Evolutionary conservation across 2,888 invertebrate genomes (phyloP), one percentile per base, ranked within the genome.

Genomic region (Chloroclysta siterata): DNA sequence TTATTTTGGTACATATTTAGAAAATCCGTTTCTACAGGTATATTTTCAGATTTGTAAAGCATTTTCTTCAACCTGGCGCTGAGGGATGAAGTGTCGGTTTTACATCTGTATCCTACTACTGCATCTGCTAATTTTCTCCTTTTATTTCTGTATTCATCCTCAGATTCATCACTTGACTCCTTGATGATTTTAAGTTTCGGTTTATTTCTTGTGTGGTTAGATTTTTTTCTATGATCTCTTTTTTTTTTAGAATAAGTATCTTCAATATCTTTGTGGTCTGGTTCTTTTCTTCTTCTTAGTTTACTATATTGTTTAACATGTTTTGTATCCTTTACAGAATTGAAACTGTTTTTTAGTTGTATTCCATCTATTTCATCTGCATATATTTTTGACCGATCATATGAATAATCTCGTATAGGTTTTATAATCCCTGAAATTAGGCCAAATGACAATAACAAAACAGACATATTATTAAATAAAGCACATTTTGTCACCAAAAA

Each of bases 51-150:
- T 39, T 78, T 77, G 76, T 77, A 76, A 42, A 91, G 76, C 92
- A 93, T 92, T 75, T 86, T 89, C 58, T 87, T 83, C 2, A 93
- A 72, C 73, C 92, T 84, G 55, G 84, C 87, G 76, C 88, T 91
- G 57, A 92, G 78, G 13, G 90, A 84, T 53, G 87, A 77, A 68
- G 82, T 85, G 70, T 91, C 89, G 74, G 76, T 81, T 73, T 83
- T 88, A 7, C 67, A 66, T 68, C 79, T 86, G 66, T 81, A 82
- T n/a, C 94, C 86, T 48, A 85, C 80, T 42, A 94, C 93, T 55
- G 94, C 94, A 79, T 94, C 87, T 68, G 93, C 94, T 66, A 95
- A 78, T 79, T 93, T 94, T 69, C 87, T 83, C 71, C 92, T 80
- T 78, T 89, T 90, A 72, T 86, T 87, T 76, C 81, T 85, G 59